phyloP scores from a whole-genome alignment of 2,113 vertebrate species.

The Rhinichthys klamathensis region DNA sequence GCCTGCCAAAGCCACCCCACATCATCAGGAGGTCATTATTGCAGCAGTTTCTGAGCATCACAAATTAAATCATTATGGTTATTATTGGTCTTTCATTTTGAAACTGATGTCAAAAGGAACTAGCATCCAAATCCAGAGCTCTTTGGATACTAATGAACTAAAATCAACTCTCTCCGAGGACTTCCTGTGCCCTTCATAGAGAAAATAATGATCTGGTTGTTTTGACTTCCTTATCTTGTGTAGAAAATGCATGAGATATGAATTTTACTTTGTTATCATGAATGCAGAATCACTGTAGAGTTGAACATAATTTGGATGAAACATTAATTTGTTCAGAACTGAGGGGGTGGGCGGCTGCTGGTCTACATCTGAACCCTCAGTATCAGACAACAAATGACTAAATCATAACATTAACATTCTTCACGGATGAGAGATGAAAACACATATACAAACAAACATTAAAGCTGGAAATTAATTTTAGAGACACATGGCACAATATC shows the following conservation, averaged over 20 bases:
- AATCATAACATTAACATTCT: conserved; percentile 48
- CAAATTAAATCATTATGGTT: conserved; percentile 13
- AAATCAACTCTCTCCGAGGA: neutral
- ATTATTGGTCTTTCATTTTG: neutral
- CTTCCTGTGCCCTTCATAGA: conserved; percentile 6
- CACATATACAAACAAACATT: conserved; percentile 34
- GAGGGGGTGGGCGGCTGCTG: neutral
- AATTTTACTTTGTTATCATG: neutral
- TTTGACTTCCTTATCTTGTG: neutral
- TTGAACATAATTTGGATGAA: neutral
- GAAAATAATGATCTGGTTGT: neutral
- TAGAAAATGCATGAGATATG: conserved; percentile 26
- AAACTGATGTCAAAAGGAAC: conserved; percentile 2
- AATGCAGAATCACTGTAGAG: conserved; percentile 23
- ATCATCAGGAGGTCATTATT: conserved; percentile 74
- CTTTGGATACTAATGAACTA: neutral
- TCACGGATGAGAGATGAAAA: conserved; percentile 49
- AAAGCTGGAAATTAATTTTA: conserved; percentile 34
- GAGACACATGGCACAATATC: conserved; percentile 20
- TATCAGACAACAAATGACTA: conserved; percentile 30
- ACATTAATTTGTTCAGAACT: neutral
- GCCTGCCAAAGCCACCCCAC: conserved; percentile 59
- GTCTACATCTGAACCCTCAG: conserved; percentile 34
- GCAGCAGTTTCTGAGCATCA: conserved; percentile 76
- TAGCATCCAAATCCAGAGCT: neutral